Evolutionary conservation across 1,140 invertebrate genomes (phyloP), one percentile per base, ranked within the genome.

Genomic region (Leguminivora glycinivorella): DNA sequence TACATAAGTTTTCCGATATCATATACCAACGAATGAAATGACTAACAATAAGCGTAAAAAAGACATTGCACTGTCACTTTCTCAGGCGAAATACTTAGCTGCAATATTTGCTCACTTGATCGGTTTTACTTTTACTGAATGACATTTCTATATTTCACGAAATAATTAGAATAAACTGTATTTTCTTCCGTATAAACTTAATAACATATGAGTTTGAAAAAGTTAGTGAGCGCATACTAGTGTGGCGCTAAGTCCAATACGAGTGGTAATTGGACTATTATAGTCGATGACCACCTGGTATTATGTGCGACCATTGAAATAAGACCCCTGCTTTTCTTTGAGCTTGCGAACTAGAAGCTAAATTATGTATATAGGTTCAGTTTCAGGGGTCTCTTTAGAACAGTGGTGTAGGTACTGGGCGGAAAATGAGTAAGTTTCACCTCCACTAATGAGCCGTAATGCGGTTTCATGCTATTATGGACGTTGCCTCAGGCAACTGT

Each of bases 391-490:
- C 56, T 47, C 17, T 34, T 6, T n/a, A 47, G 19, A 66, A 9
- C 69, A 38, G 67, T 31, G 56, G 71, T n/a, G 31, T 17, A 10
- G 10, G 22, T 6, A 22, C 26, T 4, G 38, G 67, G 56, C 38
- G 67, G 71, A 43, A 72, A 72, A 72, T 72, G 19, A 56, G 56
- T 40, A 69, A 72, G 71, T 72, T 72, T 72, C 71, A 72, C 71
- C 24, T 29, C 12, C 26, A 29, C 71, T 72, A 71, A 72, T 72
- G 71, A 72, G 71, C 31, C 38, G 29, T 72, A 72, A 70, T 72
- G 68, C 72, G 72, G 72, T 72, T 72, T 69, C 68, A 58, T 24
- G 72, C 72, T 67, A 58, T 68, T 31, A 60, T n/a, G 56, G 19
- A 63, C 14, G 52, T 38, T 22, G 60, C 68, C 67, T 22, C 43